phyloP scores from a whole-genome alignment of 2,797 vertebrate genomes.

The Coregonus ussuriensis region DNA sequence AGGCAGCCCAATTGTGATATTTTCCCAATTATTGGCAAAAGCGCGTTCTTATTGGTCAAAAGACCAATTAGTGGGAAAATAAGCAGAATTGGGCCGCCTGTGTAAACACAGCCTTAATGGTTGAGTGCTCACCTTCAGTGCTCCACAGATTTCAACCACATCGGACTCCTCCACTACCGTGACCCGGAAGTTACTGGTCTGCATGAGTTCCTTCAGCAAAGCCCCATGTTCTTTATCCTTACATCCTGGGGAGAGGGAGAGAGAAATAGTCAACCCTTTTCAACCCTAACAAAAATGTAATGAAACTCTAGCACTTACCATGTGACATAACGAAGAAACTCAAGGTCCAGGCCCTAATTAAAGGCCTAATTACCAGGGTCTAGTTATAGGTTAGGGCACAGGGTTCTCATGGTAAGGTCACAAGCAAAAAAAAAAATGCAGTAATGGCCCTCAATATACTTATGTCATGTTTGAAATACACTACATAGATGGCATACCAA shows the following conservation, averaged over 20 bases:
- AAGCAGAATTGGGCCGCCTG: background rate
- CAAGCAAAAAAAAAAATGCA: no score
- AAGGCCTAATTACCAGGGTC: no score
- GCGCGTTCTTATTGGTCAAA: background rate
- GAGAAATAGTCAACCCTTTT: background rate
- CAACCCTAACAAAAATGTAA: background rate
- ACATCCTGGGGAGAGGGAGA: constrained; percentile 75
- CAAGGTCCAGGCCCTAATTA: no score
- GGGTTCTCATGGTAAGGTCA: no score
- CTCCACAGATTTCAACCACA: constrained; percentile 97
- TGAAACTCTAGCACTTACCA: background rate
- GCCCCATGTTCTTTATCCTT: constrained; percentile 82
- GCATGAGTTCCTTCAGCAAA: constrained; percentile 92
- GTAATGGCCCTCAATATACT: no score
- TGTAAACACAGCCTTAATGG: background rate
- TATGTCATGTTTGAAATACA: no score
- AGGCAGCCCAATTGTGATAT: background rate
- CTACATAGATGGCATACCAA: no score
- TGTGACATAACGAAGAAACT: no score
- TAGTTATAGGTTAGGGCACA: no score
- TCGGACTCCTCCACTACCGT: constrained; percentile 90
- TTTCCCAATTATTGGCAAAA: background rate
- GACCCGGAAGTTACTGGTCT: constrained; percentile 90
- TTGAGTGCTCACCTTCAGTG: constrained; percentile 85
- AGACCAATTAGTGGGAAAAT: background rate